Percentiles rank a stretch among this genome's conserved stretches.
Conservation (phyloP, 2,797 vertebrate species). For the Anableps anableps region DNA sequence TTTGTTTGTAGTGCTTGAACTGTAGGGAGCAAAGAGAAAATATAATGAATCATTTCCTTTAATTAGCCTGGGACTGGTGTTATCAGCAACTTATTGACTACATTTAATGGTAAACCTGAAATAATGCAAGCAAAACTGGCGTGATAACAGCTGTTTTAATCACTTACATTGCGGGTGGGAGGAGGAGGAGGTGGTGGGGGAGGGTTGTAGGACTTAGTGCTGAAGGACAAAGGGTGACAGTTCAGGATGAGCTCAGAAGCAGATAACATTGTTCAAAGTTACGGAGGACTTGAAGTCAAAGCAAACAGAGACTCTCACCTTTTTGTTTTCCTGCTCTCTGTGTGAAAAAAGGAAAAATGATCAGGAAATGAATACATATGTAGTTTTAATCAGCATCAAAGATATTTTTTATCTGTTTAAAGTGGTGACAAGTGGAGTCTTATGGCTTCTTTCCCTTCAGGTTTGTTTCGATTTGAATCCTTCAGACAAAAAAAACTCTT, state of each 20-base stretch:
- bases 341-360: slow-evolving; percentile 32
- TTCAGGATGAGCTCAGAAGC: slow-evolving; percentile 33
- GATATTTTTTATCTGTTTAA: slow-evolving; percentile 2
- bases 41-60: slow-evolving; percentile 42
- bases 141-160: slow-evolving; percentile 46
- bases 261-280: neutral
- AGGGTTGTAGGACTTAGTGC: slow-evolving; percentile 65
- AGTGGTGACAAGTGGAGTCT: neutral
- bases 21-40: slow-evolving; percentile 58
- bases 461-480: neutral
- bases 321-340: slow-evolving; percentile 71
- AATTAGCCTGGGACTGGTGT: slow-evolving; percentile 18
- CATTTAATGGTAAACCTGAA: slow-evolving; percentile 31
- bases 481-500: neutral
- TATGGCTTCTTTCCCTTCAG: neutral
- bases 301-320: slow-evolving; percentile 50
- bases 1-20: slow-evolving; percentile 79
- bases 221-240: slow-evolving; percentile 52
- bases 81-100: slow-evolving; percentile 42
- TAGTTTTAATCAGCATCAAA: neutral
- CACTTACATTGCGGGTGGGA: slow-evolving; percentile 73
- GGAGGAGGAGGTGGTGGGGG: slow-evolving; percentile 64
- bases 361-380: slow-evolving; percentile 9
- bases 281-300: neutral
- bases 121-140: slow-evolving; percentile 25